Conservation (phyloP, 1,140 invertebrate species). For the Heliconius hermathena region DNA sequence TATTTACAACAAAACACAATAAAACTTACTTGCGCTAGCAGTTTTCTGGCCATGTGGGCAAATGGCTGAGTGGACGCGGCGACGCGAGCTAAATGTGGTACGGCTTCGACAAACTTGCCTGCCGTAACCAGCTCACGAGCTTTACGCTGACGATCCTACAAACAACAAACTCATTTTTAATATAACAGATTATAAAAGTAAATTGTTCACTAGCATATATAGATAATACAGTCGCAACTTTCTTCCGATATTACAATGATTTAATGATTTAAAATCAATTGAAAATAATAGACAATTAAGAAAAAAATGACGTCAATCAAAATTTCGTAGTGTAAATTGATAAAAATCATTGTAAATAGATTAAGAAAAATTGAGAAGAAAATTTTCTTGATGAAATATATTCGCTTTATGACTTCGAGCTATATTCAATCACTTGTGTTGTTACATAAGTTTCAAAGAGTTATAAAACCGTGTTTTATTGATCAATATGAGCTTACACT, state of each 20-base stretch:
- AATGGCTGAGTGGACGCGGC: conserved; percentile 41
- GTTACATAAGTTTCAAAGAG: background rate
- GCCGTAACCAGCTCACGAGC: conserved; percentile 43
- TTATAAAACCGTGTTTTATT: background rate
- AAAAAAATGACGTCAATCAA: too few species aligned
- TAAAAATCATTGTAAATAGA: background rate
- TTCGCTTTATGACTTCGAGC: background rate
- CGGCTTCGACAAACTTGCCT: conserved; percentile 48
- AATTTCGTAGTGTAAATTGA: background rate
- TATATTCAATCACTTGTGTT: background rate
- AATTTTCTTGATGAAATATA: background rate
- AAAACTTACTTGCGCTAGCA: conserved; percentile 36
- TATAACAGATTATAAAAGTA: background rate
- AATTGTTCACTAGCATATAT: too few species aligned
- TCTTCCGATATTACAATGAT: too few species aligned
- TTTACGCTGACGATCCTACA: conserved; percentile 48
- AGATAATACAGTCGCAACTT: too few species aligned
- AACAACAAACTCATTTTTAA: background rate
- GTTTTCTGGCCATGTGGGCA: conserved; percentile 35
- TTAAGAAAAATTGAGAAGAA: background rate
- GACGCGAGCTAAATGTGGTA: conserved; percentile 52
- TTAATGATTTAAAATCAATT: background rate
- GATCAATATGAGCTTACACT: too few species aligned
- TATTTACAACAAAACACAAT: background rate
- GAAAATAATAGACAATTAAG: background rate